Conservation (phyloP, 2,113 vertebrate genomes). For the Pollachius pollachius region DNA sequence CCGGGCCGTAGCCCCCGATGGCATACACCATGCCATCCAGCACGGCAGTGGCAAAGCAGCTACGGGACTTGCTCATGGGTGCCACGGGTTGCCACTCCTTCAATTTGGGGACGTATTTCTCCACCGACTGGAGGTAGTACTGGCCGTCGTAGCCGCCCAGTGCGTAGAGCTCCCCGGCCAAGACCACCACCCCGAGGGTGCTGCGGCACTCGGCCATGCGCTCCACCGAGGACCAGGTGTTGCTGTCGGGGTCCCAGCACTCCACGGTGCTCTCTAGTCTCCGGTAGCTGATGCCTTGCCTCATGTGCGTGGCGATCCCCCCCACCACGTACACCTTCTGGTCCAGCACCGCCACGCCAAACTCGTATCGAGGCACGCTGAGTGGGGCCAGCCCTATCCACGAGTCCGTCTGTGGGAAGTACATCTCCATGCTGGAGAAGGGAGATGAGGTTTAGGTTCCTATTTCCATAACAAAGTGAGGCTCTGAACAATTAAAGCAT, state of each 20-base stretch:
- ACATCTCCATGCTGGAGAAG: conserved; percentile 91
- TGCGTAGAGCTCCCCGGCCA: conserved; percentile 92
- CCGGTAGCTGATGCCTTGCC: conserved; percentile 88
- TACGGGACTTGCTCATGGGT: conserved; percentile 93
- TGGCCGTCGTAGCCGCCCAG: conserved; percentile 95
- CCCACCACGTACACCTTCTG: conserved; percentile 95
- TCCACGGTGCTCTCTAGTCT: conserved; percentile 94
- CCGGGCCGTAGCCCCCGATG: conserved; percentile 94
- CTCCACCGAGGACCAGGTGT: conserved; percentile 89
- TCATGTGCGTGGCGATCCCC: conserved; percentile 92
- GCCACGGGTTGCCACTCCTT: conserved; percentile 94
- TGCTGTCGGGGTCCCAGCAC: conserved; percentile 95
- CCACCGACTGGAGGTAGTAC: conserved; percentile 92
- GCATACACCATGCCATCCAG: conserved; percentile 96
- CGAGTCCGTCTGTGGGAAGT: conserved; percentile 95
- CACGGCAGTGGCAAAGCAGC: conserved; percentile 92
- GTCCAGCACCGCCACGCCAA: conserved; percentile 90
- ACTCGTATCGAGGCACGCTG: conserved; percentile 90
- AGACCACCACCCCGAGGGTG: conserved; percentile 88
- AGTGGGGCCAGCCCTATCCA: conserved; percentile 97
- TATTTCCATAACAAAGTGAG: no score
- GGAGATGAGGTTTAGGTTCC: not conserved
- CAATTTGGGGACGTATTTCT: conserved; percentile 92
- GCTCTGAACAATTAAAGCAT: no score
- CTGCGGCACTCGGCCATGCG: conserved; percentile 93